Evolutionary conservation across 2,797 vertebrate species (phyloP).

Genomic region (Enteromius afrohamiltoni): DNA sequence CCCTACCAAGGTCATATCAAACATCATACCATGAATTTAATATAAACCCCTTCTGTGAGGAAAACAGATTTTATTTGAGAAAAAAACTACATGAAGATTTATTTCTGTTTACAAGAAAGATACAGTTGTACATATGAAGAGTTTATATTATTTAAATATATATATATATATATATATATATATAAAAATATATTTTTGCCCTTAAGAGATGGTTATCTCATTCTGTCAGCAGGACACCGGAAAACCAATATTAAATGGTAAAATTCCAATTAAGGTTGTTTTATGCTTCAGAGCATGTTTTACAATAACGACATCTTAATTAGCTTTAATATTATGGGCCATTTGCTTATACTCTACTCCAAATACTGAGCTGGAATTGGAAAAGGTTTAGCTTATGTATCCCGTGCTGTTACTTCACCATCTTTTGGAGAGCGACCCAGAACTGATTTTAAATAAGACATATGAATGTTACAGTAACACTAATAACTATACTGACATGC

Average conservation of each 20-base stretch:
- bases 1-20: slow-evolving; percentile 28
- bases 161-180: background rate
- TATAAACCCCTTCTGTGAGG: background rate
- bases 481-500: slow-evolving; percentile 35
- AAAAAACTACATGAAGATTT: background rate
- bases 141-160: background rate
- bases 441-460: slow-evolving; percentile 48
- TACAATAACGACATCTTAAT: slow-evolving; percentile 28
- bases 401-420: background rate
- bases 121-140: slow-evolving; percentile 29
- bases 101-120: slow-evolving; percentile 14
- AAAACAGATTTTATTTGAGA: background rate
- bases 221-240: slow-evolving; percentile 10
- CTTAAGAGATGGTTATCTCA: slow-evolving; percentile 3
- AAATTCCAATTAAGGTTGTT: slow-evolving; percentile 29
- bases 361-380: slow-evolving; percentile 18
- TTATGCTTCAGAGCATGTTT: slow-evolving; percentile 22
- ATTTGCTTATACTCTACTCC: slow-evolving; percentile 25
- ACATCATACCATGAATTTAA: background rate
- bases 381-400: background rate
- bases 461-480: slow-evolving; percentile 57
- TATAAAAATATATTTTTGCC: background rate
- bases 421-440: background rate
- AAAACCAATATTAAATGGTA: slow-evolving; percentile 19
- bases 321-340: slow-evolving; percentile 22